Conservation (phyloP, 1,140 invertebrate species). For the Panagrolaimus sp. region DNA sequence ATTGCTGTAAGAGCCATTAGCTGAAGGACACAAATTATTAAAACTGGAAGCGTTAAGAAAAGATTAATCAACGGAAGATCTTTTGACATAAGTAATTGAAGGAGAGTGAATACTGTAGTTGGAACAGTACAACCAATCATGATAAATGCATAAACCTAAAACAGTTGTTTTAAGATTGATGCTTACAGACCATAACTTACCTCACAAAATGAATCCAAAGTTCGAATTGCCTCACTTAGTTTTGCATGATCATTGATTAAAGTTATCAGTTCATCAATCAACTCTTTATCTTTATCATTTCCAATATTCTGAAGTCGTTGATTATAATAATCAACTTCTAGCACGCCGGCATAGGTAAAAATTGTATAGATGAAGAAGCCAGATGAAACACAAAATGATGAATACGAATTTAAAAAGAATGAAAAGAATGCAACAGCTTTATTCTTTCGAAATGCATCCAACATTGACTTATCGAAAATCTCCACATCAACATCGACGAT, state of each 20-base stretch:
- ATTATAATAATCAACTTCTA: conserved; percentile 29
- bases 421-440: neutral
- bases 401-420: neutral
- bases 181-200: too few relatives aligned
- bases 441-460: too few relatives aligned
- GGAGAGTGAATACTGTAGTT: conserved; percentile 34
- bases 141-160: conserved; percentile 36
- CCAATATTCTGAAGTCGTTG: neutral
- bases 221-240: conserved; percentile 20
- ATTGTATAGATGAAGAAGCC: conserved; percentile 29
- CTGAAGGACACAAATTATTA: conserved; percentile 27
- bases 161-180: too few relatives aligned
- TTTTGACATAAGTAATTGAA: conserved; percentile 18
- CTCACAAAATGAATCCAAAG: conserved; percentile 27
- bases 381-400: neutral
- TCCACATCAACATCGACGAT: neutral
- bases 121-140: conserved; percentile 40
- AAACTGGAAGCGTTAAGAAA: conserved; percentile 22
- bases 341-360: conserved; percentile 23
- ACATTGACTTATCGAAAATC: neutral
- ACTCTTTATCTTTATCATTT: neutral
- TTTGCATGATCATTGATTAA: conserved; percentile 24
- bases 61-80: conserved; percentile 2
- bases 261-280: conserved; percentile 17
- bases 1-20: conserved; percentile 31